phyloP scores from a whole-genome alignment of 2,797 vertebrate species.

The Hydrophis major region DNA sequence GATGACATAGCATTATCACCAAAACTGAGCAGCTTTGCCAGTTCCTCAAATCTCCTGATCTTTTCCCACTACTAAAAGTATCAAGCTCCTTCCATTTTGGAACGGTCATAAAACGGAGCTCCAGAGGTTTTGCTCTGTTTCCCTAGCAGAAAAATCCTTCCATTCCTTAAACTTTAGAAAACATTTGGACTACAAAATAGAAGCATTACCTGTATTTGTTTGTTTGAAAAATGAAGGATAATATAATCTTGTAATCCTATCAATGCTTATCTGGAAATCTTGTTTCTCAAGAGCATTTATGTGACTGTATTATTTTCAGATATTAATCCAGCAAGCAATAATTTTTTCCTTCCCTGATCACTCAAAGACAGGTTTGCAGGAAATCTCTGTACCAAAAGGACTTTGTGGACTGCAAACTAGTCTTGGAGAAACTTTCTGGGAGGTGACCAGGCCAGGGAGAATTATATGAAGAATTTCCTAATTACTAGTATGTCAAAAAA shows the following conservation, averaged over 20 bases:
- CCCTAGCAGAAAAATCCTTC: neutral
- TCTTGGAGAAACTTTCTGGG: neutral
- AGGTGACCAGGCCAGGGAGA: neutral
- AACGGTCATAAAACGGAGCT: neutral
- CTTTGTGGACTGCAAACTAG: neutral
- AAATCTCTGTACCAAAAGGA: neutral
- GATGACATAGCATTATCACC: too few relatives aligned
- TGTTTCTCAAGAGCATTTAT: neutral
- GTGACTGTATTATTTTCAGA: neutral
- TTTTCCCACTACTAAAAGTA: neutral
- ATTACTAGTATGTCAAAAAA: slow-evolving; percentile 55
- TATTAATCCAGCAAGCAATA: neutral
- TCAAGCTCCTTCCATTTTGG: neutral
- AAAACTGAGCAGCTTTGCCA: neutral
- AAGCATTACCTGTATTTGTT: neutral
- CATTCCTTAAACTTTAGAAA: neutral
- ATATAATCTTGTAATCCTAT: neutral
- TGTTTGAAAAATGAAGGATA: neutral
- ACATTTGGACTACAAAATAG: neutral
- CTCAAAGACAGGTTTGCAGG: neutral
- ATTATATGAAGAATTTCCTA: slow-evolving; percentile 58
- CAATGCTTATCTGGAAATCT: neutral
- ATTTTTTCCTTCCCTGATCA: neutral
- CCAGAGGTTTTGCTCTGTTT: neutral
- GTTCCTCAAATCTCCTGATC: neutral